Percentiles rank a stretch among this genome's conserved stretches.
Evolutionary conservation across 1,140 invertebrate genomes (phyloP).

Genomic region (Dolichoris vasculosae): DNA sequence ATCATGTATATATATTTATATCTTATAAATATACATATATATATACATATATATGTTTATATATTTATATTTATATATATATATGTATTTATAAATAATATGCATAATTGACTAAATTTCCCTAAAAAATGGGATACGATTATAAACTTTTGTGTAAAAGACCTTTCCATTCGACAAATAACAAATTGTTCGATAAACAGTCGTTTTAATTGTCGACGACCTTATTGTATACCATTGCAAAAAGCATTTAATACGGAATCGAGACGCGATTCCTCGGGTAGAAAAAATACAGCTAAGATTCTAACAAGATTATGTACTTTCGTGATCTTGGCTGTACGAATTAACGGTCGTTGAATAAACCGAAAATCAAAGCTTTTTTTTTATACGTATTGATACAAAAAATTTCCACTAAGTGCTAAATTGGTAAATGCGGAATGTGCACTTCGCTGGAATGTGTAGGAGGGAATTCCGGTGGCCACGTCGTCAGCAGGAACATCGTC

Average conservation of each 20-base stretch:
- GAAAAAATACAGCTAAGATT: slow-evolving; percentile 49
- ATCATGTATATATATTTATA: slow-evolving; percentile 50
- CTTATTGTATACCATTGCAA: slow-evolving; percentile 46
- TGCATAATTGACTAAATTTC: slow-evolving; percentile 54
- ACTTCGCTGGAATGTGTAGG: slow-evolving; percentile 50
- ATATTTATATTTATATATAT: slow-evolving; percentile 37
- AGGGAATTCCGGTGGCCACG: slow-evolving; percentile 40
- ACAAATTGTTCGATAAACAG: slow-evolving; percentile 49
- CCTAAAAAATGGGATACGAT: slow-evolving; percentile 52
- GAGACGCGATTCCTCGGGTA: slow-evolving; percentile 36
- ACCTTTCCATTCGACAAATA: slow-evolving; percentile 48
- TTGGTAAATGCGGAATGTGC: slow-evolving; percentile 52
- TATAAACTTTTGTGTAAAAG: slow-evolving; percentile 53
- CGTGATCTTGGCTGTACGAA: slow-evolving; percentile 46
- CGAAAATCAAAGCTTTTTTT: slow-evolving; percentile 51
- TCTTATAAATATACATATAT: slow-evolving; percentile 47
- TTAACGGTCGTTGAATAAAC: slow-evolving; percentile 46
- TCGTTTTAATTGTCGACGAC: slow-evolving; percentile 27
- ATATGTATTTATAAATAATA: slow-evolving; percentile 53
- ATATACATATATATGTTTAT: slow-evolving; percentile 39
- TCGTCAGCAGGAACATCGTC: neutral
- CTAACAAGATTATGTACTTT: slow-evolving; percentile 44
- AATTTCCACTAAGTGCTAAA: slow-evolving; percentile 47
- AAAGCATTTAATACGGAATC: slow-evolving; percentile 51
- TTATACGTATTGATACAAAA: slow-evolving; percentile 51